These are phyloP conservation scores for Heterocephalus glaber DNA, from an alignment of 2,113 vertebrate species.

Conservation along the genomic window DNA sequence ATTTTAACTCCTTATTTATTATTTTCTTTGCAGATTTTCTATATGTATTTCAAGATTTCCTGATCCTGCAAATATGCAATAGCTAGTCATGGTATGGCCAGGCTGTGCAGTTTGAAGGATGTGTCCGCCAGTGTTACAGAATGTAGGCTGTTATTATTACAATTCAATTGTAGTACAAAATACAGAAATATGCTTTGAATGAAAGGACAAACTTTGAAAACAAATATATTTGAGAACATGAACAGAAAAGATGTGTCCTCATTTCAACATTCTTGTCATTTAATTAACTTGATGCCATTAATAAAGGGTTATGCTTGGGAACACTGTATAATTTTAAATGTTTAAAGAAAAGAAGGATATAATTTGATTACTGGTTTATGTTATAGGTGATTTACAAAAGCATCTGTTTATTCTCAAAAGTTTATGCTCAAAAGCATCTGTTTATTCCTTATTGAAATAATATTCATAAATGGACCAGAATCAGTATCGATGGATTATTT, in stretches of 20 bases:
- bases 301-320: background rate
- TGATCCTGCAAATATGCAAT: constrained; percentile 42
- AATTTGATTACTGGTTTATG: background rate
- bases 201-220: background rate
- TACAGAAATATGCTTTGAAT: background rate
- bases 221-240: background rate
- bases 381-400: background rate
- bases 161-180: background rate
- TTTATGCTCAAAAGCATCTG: background rate
- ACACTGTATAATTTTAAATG: background rate
- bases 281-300: background rate
- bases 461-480: background rate
- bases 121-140: background rate
- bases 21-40: background rate
- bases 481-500: background rate
- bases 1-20: constrained; percentile 13
- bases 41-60: constrained; percentile 45
- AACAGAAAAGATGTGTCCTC: background rate
- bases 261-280: background rate
- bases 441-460: background rate
- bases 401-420: background rate
- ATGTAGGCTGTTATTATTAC: background rate
- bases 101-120: constrained; percentile 16
- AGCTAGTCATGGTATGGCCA: constrained; percentile 32
- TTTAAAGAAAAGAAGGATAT: background rate